Evolutionary conservation across 2,113 vertebrate species (phyloP), one percentile per base, ranked within the genome.

Genomic region (Epinephelus moara): DNA sequence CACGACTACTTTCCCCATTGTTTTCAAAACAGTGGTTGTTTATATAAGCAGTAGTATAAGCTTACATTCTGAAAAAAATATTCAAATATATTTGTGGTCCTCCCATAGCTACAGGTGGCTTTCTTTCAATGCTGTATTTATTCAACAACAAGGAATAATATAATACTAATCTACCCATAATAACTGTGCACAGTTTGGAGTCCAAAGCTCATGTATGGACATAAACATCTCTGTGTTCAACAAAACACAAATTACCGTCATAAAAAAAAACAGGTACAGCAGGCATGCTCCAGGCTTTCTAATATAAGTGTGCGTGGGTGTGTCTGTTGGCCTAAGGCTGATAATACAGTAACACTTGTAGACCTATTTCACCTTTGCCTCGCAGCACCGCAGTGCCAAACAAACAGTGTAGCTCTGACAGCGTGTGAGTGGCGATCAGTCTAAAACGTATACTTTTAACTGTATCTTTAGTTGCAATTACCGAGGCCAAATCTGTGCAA

Each of bases 241-340:
- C 11, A 53, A 52, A 61, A 50, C 25, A 79, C 18, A 66, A 57
- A 9, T 49, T 63, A 40, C 14, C 5, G 55, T 73, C 33, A 66
- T 84, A 78, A 27, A 27, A 83, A 74, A 78, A 25, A 77, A 59
- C 40, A 33, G 10, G 50, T 61, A 73, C 5, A 19, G 72, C n/a
- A 30, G 53, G 52, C 10, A 25, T 1, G 62, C 85, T 85, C 52
- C 80, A 27, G 42, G 52, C 69, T 64, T 4, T 50, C 30, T 3
- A 67, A 60, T 9, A 59, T 19, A 27, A 57, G 17, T 62, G 23
- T 27, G 9, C 47, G 70, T 69, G 14, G 17, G 60, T 37, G 45
- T 80, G 81, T 81, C 49, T 79, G 14, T 70, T 67, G 59, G 55
- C 53, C 47, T n/a, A 30, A 74, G 53, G 64, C 27, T 67, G 1